Evolutionary conservation across 2,888 invertebrate species (phyloP), one percentile per base, ranked within the genome.

Genomic region (Drosophila buzzatii): DNA sequence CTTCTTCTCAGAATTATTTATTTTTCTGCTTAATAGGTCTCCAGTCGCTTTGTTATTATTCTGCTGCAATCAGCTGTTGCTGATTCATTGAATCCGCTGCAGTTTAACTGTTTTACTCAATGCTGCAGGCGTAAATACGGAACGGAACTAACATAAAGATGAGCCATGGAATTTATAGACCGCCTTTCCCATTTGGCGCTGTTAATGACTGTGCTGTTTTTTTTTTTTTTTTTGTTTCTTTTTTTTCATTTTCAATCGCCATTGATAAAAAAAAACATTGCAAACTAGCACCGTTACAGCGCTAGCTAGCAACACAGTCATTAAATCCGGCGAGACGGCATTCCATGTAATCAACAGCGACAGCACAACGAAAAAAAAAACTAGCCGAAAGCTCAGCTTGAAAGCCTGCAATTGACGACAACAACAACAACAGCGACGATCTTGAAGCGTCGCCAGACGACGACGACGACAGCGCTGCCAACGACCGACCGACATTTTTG

Each of bases 321-420:
- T 90, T 91, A 90, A 91, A 90, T 91, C 79, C 81, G 90, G 87
- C 90, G 87, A 91, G 90, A 90, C 91, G 65, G 71, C 90, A 89
- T 89, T 89, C 89, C 89, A 89, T 77, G 78, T 79, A 81, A 79
- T 85, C 82, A 81, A 70, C 78, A 68, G 59, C 63, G 35, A 64
- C 51, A 61, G 51, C 64, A 64, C 44, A 41, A 57, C 51, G 18
- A 52, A 35, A 57, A 57, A 57, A 39, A 27, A 27, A 57, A 39
- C 68, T 58, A 64, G 61, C 59, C 58, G 64, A 73, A 82, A 80
- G 79, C 79, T 82, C 63, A 44, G 76, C 81, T 76, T 51, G 41
- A 62, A 76, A 70, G 79, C 70, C 66, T 73, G 81, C 81, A 79
- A 74, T 79, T 79, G 80, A 80, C 82, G 37, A 39, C 39, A 8